Percentiles rank a stretch among this genome's conserved stretches.
Evolutionary conservation across 2,797 vertebrate species (phyloP).

Genomic region (Manis crassicaudata): DNA sequence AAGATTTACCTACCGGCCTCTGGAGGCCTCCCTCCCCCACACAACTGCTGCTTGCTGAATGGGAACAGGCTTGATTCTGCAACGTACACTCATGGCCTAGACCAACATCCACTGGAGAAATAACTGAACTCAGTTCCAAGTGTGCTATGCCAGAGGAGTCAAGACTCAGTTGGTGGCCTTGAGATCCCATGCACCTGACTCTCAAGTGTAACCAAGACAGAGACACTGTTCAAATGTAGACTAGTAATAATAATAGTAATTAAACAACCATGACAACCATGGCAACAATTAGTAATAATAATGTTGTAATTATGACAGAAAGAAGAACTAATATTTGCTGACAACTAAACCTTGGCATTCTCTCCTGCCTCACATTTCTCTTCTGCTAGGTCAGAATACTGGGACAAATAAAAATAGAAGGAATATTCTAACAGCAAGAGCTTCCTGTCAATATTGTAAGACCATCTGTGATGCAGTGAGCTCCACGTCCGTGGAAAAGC

Average conservation of each 20-base stretch:
- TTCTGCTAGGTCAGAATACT: neutral
- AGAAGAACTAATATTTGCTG: neutral
- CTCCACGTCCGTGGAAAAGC: neutral
- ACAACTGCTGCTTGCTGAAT: neutral
- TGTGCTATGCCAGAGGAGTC: neutral
- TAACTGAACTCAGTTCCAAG: neutral
- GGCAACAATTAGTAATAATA: neutral
- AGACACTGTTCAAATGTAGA: neutral
- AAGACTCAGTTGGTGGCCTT: neutral
- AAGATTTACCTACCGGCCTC: neutral
- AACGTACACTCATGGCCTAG: neutral
- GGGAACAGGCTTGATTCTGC: neutral
- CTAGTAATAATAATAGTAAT: neutral
- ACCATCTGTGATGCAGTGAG: fast-evolving
- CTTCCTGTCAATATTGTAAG: neutral
- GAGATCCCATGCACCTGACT: neutral
- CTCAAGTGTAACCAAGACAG: neutral
- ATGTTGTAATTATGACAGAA: neutral
- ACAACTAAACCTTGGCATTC: neutral
- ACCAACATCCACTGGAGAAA: neutral
- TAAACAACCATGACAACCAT: neutral
- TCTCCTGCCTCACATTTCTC: neutral
- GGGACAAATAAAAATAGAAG: neutral
- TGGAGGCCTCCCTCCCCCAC: fast-evolving
- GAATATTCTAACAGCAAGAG: neutral